phyloP scores from a whole-genome alignment of 2,113 vertebrate genomes.

The Callipepla californica region DNA sequence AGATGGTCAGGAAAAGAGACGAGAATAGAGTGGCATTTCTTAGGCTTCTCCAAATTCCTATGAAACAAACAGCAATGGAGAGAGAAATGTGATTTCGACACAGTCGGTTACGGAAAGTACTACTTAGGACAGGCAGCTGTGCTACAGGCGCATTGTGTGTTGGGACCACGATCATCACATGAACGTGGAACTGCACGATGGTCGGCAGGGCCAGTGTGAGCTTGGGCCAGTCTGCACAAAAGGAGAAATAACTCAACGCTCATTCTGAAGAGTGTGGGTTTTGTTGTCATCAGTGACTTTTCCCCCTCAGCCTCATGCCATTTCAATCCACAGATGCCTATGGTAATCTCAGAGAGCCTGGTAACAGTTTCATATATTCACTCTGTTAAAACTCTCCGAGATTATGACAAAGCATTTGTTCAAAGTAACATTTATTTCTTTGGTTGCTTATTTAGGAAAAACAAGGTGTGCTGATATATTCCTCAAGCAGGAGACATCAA shows the following conservation, averaged over 20 bases:
- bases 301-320: background rate
- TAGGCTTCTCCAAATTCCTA: constrained; percentile 80
- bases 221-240: background rate
- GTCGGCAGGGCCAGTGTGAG: fast-evolving
- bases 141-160: background rate
- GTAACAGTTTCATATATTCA: fast-evolving
- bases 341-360: background rate
- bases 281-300: background rate
- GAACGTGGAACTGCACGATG: background rate
- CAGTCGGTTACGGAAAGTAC: fast-evolving
- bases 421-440: background rate
- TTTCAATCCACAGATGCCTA: background rate
- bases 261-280: background rate
- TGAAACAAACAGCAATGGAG: background rate
- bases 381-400: background rate
- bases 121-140: background rate
- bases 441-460: background rate
- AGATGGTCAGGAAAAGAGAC: constrained; percentile 83
- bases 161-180: fast-evolving
- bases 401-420: background rate
- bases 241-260: background rate
- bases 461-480: background rate
- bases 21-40: constrained; percentile 75
- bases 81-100: background rate
- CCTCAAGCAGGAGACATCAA: background rate